Evolutionary conservation across 2,113 vertebrate species (phyloP).

Genomic region (Gobio gobio): DNA sequence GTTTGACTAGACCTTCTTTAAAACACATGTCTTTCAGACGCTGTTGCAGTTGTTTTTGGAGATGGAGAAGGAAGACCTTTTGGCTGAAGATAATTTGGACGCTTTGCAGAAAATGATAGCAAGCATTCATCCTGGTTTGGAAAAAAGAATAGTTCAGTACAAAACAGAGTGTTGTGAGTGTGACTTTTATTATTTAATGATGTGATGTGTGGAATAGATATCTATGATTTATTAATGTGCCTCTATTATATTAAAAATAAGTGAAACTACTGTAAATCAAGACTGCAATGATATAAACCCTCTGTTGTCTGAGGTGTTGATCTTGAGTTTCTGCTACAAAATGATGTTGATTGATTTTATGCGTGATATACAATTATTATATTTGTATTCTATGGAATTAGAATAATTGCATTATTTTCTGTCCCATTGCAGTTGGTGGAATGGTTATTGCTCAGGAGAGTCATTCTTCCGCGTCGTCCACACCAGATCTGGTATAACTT

Average conservation of each 20-base stretch:
- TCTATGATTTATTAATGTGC: neutral
- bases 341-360: neutral
- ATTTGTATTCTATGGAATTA: too few species aligned
- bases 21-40: slow-evolving; percentile 60
- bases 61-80: slow-evolving; percentile 68
- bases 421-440: neutral
- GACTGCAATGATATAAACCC: neutral
- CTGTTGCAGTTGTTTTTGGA: slow-evolving; percentile 70
- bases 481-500: slow-evolving; percentile 26
- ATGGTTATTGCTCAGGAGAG: slow-evolving; percentile 8
- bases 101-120: slow-evolving; percentile 55
- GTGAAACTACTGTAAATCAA: neutral
- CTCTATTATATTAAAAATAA: neutral
- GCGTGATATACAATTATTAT: neutral
- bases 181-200: neutral
- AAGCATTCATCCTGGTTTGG: slow-evolving; percentile 59
- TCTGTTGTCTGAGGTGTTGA: too few species aligned
- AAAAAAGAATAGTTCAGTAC: slow-evolving; percentile 61
- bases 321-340: too few species aligned
- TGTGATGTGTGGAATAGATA: neutral
- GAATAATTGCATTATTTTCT: neutral
- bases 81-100: slow-evolving; percentile 60
- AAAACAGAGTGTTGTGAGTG: slow-evolving; percentile 59
- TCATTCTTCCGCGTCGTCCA: neutral
- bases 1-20: neutral